These are phyloP conservation scores for Gymnothorax reevesii DNA, from an alignment of 2,797 vertebrate genomes.

Conservation along the genomic window DNA sequence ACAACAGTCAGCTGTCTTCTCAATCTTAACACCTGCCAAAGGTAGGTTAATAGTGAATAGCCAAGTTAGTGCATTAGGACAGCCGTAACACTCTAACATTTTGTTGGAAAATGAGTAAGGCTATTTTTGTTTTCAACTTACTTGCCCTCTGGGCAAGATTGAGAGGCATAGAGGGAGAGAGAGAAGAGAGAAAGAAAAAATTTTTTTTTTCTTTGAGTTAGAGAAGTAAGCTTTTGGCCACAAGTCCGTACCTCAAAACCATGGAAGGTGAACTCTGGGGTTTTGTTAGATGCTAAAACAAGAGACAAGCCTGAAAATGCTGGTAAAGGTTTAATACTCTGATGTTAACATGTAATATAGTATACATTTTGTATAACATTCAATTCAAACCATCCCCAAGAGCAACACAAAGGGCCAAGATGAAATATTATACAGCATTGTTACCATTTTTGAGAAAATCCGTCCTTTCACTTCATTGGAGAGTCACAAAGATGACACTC, in stretches of 20 bases:
- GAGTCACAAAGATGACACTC: background rate
- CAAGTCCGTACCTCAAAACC: background rate
- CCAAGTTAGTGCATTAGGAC: background rate
- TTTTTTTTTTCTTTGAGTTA: background rate
- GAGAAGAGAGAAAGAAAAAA: background rate
- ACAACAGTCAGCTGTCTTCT: background rate
- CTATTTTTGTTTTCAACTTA: background rate
- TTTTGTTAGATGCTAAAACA: background rate
- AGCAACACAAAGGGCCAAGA: background rate
- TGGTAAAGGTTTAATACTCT: background rate
- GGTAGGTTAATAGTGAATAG: too few relatives aligned
- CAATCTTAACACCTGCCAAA: background rate
- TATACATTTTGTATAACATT: background rate
- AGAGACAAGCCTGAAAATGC: background rate
- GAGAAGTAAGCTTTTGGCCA: background rate
- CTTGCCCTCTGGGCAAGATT: background rate
- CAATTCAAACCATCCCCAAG: background rate
- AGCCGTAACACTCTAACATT: background rate
- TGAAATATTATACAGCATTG: background rate
- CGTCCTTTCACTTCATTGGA: background rate
- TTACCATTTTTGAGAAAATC: background rate
- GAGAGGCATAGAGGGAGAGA: background rate
- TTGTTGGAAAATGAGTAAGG: background rate
- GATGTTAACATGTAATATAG: background rate
- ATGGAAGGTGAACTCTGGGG: background rate